Base-by-base conservation (phyloP, 2,888 invertebrate genomes). In the Apotomis turbidana region DNA sequence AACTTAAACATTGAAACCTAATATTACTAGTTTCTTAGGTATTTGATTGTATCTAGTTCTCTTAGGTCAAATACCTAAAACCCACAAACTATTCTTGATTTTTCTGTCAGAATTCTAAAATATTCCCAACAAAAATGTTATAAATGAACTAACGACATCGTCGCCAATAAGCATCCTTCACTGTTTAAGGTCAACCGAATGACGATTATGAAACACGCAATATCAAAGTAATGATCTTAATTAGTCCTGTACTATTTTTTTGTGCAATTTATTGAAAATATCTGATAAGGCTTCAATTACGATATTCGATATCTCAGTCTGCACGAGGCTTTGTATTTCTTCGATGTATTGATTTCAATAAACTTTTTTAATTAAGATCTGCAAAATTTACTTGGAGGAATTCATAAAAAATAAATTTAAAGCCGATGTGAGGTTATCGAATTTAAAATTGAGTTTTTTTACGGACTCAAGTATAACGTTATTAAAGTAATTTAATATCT, bases 351-450 rank as follows among this genome's bases (percentile, higher is more conserved):
- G 57, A 41, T 71, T 67, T 51, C 61, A 55, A 66, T 57, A 10
- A 67, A 71, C 61, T 61, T 61, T 67, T 58, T 71, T 67, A 61
- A 71, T 67, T 67, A 67, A 67, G 27, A 10, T 9, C 12, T 54
- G 8, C 12, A 12, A 49, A 66, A 57, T 61, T 15, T 38, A 12
- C 10, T 62, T 38, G 4, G 10, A 15, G 27, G 2, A 15, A 13
- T 60, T 44, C 52, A n/a, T 71, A 55, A 60, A 64, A 66, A 54
- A 36, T 5, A 15, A 41, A 49, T 60, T 63, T 6, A 64, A 36
- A 44, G 27, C 51, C 41, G 67, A 57, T 55, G 12, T 5, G n/a
- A 10, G 6, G 8, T 46, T 44, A 67, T 57, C 10, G 27, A 41
- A 60, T 15, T 55, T 27, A 27, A 41, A 51, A 49, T 57, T 46